Conservation (phyloP, 2,888 invertebrate species). For the Drosophila tripunctata region DNA sequence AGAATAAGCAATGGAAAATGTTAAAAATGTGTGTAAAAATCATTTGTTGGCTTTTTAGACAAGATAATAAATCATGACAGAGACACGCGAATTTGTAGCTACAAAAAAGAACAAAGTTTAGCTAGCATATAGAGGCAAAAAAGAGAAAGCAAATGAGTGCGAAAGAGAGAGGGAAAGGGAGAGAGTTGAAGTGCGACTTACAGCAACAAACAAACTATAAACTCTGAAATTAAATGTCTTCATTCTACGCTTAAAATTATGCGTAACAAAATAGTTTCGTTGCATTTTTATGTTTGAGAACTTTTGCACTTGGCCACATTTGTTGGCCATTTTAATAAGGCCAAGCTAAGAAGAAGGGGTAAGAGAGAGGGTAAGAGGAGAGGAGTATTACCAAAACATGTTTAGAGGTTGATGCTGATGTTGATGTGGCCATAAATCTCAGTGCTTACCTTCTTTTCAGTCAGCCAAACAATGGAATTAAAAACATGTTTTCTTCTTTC, state of each 20-base stretch:
- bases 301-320: constrained; percentile 39
- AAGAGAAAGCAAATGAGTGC: no score
- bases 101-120: constrained; percentile 7
- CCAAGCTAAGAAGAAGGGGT: neutral
- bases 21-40: constrained; percentile 33
- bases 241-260: constrained; percentile 31
- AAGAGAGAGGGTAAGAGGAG: neutral
- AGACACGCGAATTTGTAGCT: constrained; percentile 6
- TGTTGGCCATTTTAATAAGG: constrained; percentile 39
- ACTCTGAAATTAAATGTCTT: constrained; percentile 26
- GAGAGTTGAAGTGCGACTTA: neutral
- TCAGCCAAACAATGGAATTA: constrained; percentile 66
- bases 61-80: constrained; percentile 60
- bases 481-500: constrained; percentile 60
- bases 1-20: constrained; percentile 17
- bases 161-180: neutral
- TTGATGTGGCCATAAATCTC: constrained; percentile 58
- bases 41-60: constrained; percentile 35
- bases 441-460: constrained; percentile 51
- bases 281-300: constrained; percentile 56
- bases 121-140: neutral
- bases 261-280: constrained; percentile 38
- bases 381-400: constrained; percentile 6
- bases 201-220: constrained; percentile 25
- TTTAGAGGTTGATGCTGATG: constrained; percentile 15